These are phyloP conservation scores for Halcyon leucocephala DNA, from an alignment of 2,797 vertebrate genomes.

Conservation along the genomic window DNA sequence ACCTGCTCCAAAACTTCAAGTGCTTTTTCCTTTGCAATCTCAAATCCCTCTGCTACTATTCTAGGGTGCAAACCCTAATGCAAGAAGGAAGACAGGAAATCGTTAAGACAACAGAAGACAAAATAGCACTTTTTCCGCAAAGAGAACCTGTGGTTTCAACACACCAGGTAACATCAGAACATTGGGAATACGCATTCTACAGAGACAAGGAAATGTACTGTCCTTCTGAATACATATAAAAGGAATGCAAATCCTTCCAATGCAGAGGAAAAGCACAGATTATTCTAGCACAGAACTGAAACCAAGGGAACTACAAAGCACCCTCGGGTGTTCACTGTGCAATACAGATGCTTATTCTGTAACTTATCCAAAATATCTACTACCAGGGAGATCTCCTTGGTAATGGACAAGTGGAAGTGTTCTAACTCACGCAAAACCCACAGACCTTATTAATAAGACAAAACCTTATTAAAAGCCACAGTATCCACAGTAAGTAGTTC, in stretches of 20 bases:
- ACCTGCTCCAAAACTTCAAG: slow-evolving; percentile 89
- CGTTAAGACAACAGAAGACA: fast-evolving
- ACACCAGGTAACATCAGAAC: fast-evolving
- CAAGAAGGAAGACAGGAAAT: neutral
- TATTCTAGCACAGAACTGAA: slow-evolving; percentile 85
- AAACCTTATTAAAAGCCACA: neutral
- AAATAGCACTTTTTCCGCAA: neutral
- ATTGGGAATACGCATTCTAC: fast-evolving
- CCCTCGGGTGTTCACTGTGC: slow-evolving; percentile 88
- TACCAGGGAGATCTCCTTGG: neutral
- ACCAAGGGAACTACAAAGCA: slow-evolving; percentile 84
- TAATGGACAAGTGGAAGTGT: fast-evolving
- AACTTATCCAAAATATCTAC: neutral
- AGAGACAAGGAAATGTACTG: slow-evolving; percentile 76
- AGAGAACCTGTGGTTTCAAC: neutral
- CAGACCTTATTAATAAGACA: neutral
- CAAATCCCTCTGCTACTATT: slow-evolving; percentile 95
- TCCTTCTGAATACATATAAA: slow-evolving; percentile 90
- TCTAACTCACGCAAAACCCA: neutral
- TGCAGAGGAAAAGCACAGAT: slow-evolving; percentile 91
- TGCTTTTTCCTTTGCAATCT: slow-evolving; percentile 93
- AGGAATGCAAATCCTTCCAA: slow-evolving; percentile 80
- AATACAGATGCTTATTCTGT: fast-evolving
- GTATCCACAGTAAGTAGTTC: fast-evolving
- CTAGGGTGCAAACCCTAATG: slow-evolving; percentile 93